Evolutionary conservation across 2,888 invertebrate genomes (phyloP).

Genomic region (Tetragonisca angustula): DNA sequence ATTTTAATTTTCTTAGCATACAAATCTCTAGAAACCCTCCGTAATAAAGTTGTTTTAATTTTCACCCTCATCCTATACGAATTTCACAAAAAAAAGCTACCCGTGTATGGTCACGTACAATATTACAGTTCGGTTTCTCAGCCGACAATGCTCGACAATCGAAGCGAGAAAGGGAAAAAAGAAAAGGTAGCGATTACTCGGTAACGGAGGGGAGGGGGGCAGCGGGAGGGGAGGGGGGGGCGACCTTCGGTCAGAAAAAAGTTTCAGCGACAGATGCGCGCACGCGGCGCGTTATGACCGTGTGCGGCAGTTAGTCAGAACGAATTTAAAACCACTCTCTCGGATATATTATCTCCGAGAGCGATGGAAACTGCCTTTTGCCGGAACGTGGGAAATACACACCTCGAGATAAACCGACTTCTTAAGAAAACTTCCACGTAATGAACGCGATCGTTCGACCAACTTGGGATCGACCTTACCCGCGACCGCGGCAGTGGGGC

Average conservation of each 20-base stretch:
- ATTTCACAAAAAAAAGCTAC: too few species aligned
- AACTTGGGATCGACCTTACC: conserved; percentile 66
- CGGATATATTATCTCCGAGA: not conserved
- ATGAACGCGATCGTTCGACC: conserved; percentile 75
- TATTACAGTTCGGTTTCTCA: too few species aligned
- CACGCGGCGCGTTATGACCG: not conserved
- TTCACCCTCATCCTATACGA: too few species aligned
- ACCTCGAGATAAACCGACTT: conserved; percentile 70
- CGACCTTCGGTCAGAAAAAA: not conserved
- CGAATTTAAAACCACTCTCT: conserved; percentile 11
- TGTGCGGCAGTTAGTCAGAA: not conserved
- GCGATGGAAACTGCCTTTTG: conserved; percentile 38
- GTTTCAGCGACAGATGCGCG: conserved; percentile 16
- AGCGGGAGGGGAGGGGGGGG: too few species aligned
- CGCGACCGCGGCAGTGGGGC: not conserved
- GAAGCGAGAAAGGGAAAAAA: too few species aligned
- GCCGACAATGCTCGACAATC: not conserved
- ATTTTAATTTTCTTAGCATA: too few species aligned
- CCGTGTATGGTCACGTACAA: too few species aligned
- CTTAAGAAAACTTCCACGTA: conserved; percentile 74
- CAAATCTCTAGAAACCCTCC: too few species aligned
- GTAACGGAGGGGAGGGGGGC: not conserved
- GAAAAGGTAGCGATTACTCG: not conserved
- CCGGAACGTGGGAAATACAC: conserved; percentile 47
- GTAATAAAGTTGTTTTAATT: too few species aligned